Evolutionary conservation across 2,888 invertebrate species (phyloP).

Genomic region (Lasiommata megera): DNA sequence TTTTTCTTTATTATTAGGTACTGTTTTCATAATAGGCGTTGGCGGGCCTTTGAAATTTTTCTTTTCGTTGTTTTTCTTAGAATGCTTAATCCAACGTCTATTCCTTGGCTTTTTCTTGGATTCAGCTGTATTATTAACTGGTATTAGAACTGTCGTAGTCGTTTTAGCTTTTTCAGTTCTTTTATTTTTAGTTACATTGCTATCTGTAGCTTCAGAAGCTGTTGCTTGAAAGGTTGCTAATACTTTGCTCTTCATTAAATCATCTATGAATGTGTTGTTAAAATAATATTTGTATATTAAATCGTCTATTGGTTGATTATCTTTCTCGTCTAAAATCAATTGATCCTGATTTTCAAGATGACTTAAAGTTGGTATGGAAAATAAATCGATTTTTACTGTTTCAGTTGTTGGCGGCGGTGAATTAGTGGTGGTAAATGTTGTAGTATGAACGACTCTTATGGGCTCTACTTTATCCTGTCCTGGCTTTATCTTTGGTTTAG

Average conservation of each 20-base stretch:
- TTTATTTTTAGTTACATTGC: conserved; percentile 48
- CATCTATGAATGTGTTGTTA: conserved; percentile 70
- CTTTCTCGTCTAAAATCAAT: conserved; percentile 64
- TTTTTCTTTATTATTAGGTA: not conserved
- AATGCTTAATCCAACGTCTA: conserved; percentile 55
- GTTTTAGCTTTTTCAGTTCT: conserved; percentile 41
- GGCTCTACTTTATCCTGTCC: conserved; percentile 21
- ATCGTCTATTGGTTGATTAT: conserved; percentile 62
- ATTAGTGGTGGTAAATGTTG: conserved; percentile 27
- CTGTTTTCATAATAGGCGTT: not conserved
- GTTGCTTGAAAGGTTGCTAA: conserved; percentile 46
- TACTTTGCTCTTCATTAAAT: conserved; percentile 59
- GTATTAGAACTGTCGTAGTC: conserved; percentile 52
- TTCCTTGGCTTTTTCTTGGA: conserved; percentile 39
- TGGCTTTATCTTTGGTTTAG: conserved; percentile 17
- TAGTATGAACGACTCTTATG: not conserved
- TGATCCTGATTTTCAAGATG: conserved; percentile 55
- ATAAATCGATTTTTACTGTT: conserved; percentile 63
- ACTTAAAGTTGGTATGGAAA: conserved; percentile 51
- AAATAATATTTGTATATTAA: conserved; percentile 73
- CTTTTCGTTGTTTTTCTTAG: conserved; percentile 6
- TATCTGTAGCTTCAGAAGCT: conserved; percentile 19
- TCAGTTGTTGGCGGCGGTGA: conserved; percentile 42
- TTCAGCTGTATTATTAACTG: conserved; percentile 41
- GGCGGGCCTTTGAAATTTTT: not conserved